Conservation (phyloP, 2,888 invertebrate species). For the Harmothoe impar region DNA sequence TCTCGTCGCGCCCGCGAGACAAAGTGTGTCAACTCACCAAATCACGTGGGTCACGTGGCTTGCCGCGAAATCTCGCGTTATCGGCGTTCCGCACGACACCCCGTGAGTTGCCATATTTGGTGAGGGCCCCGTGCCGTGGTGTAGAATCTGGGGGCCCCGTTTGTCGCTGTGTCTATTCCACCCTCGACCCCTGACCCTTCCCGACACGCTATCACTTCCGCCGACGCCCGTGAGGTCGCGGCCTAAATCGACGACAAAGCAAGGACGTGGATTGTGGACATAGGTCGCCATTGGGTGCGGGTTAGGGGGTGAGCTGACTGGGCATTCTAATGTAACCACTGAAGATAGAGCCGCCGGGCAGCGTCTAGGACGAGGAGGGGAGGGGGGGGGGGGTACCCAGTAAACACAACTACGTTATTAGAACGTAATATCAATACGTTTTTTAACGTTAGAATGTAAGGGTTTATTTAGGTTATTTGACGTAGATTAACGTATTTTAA, state of each 20-base stretch:
- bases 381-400: no score
- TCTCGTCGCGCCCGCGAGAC: constrained; percentile 4
- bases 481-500: no score
- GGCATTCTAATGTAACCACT: no score
- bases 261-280: neutral
- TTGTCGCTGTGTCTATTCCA: constrained; percentile 13
- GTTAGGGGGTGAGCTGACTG: no score
- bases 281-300: neutral
- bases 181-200: constrained; percentile 38
- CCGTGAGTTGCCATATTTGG: neutral
- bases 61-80: constrained; percentile 21
- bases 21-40: constrained; percentile 49
- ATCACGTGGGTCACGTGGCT: constrained; percentile 51
- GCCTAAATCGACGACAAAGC: neutral
- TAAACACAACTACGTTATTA: no score
- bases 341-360: no score
- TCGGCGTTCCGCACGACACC: constrained; percentile 32
- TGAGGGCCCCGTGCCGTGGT: neutral
- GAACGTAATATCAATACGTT: no score
- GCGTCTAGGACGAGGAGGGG: no score
- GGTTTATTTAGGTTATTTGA: no score
- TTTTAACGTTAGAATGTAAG: no score
- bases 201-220: constrained; percentile 34
- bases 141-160: neutral
- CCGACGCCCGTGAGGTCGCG: neutral